A percentile compares a stretch with the other conserved stretches of the same genome.
These are phyloP conservation scores for Notospermus geniculatus DNA, from an alignment of 1,140 invertebrate species.

Conservation along the genomic window DNA sequence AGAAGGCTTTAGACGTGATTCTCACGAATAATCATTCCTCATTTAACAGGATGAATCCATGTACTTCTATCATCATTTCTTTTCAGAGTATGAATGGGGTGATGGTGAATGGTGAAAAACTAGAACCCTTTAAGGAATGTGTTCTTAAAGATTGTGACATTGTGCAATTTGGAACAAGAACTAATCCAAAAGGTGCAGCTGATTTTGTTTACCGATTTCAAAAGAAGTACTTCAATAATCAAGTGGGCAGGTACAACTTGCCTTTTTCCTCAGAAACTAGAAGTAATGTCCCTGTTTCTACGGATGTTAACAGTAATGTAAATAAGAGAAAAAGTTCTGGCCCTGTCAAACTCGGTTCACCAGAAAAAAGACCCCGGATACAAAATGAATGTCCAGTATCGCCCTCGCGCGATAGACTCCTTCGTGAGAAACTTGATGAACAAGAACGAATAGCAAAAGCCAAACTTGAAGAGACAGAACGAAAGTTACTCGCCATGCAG, in stretches of 20 bases:
- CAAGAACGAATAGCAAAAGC: constrained; percentile 24
- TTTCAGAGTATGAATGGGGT: constrained; percentile 53
- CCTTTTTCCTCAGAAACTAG: background rate
- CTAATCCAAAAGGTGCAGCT: constrained; percentile 24
- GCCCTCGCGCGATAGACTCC: constrained; percentile 23
- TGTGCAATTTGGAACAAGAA: constrained; percentile 42
- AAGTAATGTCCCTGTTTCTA: background rate
- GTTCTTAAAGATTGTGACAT: constrained; percentile 39
- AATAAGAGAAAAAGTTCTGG: constrained; percentile 9
- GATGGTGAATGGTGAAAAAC: constrained; percentile 40
- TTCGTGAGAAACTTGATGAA: constrained; percentile 27
- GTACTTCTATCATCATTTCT: constrained; percentile 9
- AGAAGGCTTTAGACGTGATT: constrained; percentile 50
- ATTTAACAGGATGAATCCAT: background rate
- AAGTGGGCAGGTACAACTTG: background rate
- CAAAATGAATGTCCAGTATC: constrained; percentile 12
- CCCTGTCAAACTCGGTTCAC: constrained; percentile 1
- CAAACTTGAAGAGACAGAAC: too few relatives aligned
- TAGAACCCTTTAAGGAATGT: constrained; percentile 26
- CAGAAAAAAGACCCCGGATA: background rate
- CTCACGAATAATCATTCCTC: background rate
- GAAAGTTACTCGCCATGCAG: too few relatives aligned
- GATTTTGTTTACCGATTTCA: constrained; percentile 45
- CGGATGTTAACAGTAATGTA: background rate
- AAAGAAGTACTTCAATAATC: constrained; percentile 19